A percentile compares a stretch with the other conserved stretches of the same genome.
phyloP scores from a whole-genome alignment of 2,113 vertebrate genomes.

The Macquaria ambigua region DNA sequence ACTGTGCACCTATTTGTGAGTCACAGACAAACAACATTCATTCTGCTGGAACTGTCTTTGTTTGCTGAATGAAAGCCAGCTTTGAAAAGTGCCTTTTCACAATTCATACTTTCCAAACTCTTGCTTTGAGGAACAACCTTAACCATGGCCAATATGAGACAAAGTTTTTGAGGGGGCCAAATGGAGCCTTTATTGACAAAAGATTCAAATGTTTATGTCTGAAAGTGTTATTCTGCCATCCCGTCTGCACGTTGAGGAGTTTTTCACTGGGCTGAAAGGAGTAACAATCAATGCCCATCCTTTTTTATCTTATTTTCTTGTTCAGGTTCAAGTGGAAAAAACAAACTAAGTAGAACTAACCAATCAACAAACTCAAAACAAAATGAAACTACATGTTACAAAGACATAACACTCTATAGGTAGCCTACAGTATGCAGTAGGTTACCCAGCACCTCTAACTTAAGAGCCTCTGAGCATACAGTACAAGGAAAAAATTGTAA shows the following conservation, averaged over 20 bases:
- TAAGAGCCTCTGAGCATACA: not conserved
- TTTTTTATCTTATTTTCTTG: slow-evolving; percentile 4
- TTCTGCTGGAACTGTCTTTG: slow-evolving; percentile 43
- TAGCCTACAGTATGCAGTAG: not conserved
- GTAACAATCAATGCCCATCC: slow-evolving; percentile 8
- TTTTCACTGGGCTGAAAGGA: slow-evolving; percentile 17
- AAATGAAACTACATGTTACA: not conserved
- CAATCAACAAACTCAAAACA: slow-evolving; percentile 2
- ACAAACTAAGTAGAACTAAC: too few species aligned
- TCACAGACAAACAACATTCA: slow-evolving; percentile 38
- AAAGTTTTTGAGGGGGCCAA: not conserved
- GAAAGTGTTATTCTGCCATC: slow-evolving; percentile 23
- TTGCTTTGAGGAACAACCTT: slow-evolving; percentile 10
- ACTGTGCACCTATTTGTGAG: slow-evolving; percentile 28
- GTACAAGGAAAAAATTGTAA: not conserved
- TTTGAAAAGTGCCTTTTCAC: slow-evolving; percentile 46
- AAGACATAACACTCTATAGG: not conserved
- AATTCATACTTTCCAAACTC: slow-evolving; percentile 39
- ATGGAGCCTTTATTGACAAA: slow-evolving; percentile 33
- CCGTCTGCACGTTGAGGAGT: not conserved
- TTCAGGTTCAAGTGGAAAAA: not conserved
- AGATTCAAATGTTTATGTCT: slow-evolving; percentile 26
- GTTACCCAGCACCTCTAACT: not conserved
- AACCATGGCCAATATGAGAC: not conserved
- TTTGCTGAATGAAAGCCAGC: slow-evolving; percentile 37